A percentile compares a stretch with the other conserved stretches of the same genome.
Evolutionary conservation across 2,888 invertebrate genomes (phyloP).

Genomic region (Lasioglossum calceatum): DNA sequence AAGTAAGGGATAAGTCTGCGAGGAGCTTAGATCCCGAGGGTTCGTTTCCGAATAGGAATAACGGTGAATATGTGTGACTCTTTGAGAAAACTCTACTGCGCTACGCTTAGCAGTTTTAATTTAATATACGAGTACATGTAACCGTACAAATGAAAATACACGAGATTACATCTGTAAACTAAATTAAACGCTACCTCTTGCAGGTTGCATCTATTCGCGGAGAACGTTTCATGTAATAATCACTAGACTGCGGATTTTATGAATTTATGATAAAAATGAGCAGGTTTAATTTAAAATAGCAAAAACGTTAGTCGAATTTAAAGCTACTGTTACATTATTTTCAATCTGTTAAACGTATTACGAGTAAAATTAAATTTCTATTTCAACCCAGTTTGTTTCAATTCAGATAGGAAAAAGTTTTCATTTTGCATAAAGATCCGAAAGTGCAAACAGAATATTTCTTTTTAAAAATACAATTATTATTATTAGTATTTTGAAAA

Average conservation of each 20-base stretch:
- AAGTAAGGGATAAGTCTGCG: conserved; percentile 34
- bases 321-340: too few relatives aligned
- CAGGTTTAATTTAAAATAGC: too few relatives aligned
- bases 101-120: not conserved
- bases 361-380: not conserved
- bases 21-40: conserved; percentile 1
- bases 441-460: too few relatives aligned
- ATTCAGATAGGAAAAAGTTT: too few relatives aligned
- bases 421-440: too few relatives aligned
- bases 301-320: too few relatives aligned
- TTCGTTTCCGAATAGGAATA: conserved; percentile 43
- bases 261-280: too few relatives aligned
- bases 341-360: too few relatives aligned
- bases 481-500: not conserved
- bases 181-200: not conserved
- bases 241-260: too few relatives aligned
- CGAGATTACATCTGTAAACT: not conserved
- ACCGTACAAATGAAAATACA: not conserved
- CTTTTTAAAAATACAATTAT: too few relatives aligned
- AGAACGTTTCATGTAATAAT: not conserved
- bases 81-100: conserved; percentile 9
- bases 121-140: not conserved
- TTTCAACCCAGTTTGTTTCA: too few relatives aligned
- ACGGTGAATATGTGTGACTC: conserved; percentile 17
- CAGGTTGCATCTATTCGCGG: not conserved